phyloP scores from a whole-genome alignment of 2,888 invertebrate genomes.

The Eupithecia insigniata region DNA sequence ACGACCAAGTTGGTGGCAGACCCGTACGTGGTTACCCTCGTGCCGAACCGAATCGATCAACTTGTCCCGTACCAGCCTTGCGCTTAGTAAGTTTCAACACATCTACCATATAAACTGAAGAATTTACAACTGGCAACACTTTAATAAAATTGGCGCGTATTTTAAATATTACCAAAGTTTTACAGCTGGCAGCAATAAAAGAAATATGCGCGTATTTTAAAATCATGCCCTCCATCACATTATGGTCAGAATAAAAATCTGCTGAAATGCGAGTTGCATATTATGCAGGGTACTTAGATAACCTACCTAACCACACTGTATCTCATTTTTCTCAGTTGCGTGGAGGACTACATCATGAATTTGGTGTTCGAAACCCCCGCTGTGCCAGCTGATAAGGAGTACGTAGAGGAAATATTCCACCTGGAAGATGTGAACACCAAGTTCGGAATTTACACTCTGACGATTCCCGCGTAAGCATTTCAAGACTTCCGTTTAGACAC shows the following conservation, averaged over 20 bases:
- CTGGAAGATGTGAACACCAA: slow-evolving; percentile 76
- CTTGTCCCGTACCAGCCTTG: slow-evolving; percentile 78
- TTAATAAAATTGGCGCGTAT: not conserved
- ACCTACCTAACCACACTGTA: not conserved
- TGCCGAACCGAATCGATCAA: slow-evolving; percentile 72
- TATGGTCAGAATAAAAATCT: not conserved
- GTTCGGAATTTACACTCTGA: slow-evolving; percentile 76
- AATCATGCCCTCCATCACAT: no score
- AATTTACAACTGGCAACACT: slow-evolving; percentile 21
- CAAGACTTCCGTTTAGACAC: not conserved
- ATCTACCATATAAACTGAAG: slow-evolving; percentile 2
- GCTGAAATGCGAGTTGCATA: not conserved
- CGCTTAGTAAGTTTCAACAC: slow-evolving; percentile 69
- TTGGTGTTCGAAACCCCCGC: slow-evolving; percentile 77
- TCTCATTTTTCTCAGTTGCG: slow-evolving; percentile 61
- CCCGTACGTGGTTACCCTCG: slow-evolving; percentile 64
- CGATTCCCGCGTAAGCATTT: slow-evolving; percentile 71
- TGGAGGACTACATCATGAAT: slow-evolving; percentile 81
- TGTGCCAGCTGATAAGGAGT: slow-evolving; percentile 68
- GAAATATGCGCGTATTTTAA: no score
- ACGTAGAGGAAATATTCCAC: slow-evolving; percentile 69
- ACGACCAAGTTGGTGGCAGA: slow-evolving; percentile 79
- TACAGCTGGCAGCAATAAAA: no score
- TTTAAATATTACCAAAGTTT: no score
- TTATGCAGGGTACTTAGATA: not conserved